Conservation (phyloP, 2,113 vertebrate species). For the Tyrannus savana region DNA sequence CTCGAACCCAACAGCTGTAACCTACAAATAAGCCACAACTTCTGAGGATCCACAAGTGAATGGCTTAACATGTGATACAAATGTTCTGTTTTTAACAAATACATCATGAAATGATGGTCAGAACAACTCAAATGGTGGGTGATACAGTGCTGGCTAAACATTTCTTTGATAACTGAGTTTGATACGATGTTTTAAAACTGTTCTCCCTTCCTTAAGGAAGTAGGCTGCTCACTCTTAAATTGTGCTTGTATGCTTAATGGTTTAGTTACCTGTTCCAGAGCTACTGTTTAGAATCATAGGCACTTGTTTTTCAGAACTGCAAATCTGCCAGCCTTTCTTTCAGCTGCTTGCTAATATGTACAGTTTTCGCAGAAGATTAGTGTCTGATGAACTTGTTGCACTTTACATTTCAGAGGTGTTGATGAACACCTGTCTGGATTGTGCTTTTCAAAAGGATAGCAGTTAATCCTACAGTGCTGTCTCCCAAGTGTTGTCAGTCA, state of each 20-base stretch:
- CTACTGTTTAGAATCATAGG: neutral
- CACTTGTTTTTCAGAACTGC: neutral
- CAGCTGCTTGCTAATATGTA: neutral
- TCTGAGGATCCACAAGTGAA: neutral
- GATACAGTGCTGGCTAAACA: neutral
- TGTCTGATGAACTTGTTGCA: neutral
- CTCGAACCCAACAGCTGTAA: neutral
- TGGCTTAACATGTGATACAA: neutral
- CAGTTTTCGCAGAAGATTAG: neutral
- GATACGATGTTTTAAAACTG: neutral
- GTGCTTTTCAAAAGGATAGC: neutral
- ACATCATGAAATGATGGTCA: neutral
- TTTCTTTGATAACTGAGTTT: neutral
- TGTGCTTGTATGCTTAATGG: neutral
- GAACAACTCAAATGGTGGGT: neutral
- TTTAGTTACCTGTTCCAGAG: neutral
- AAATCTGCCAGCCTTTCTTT: neutral
- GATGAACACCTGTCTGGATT: neutral
- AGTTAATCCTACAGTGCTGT: neutral
- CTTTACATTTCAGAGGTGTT: neutral
- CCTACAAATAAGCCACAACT: neutral
- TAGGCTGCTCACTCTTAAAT: neutral
- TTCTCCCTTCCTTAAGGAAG: neutral
- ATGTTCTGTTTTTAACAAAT: neutral
- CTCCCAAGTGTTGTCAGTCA: neutral